Conservation (phyloP, 1,140 invertebrate species). For the Orussus abietinus region DNA sequence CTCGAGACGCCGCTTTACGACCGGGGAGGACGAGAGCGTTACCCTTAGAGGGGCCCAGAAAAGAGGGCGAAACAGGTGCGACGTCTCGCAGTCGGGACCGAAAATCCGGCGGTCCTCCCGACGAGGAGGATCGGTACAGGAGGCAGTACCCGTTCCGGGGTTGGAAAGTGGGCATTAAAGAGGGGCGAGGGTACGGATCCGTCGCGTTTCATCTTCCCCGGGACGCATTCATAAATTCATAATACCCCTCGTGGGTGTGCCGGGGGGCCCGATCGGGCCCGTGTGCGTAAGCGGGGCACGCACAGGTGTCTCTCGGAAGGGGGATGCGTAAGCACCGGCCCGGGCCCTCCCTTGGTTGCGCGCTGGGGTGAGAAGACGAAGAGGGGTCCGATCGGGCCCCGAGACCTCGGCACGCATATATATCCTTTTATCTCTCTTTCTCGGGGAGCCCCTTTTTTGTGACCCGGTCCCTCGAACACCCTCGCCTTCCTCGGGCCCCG, state of each 20-base stretch:
- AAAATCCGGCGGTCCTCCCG: too few relatives aligned
- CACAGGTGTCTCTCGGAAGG: constrained; percentile 7
- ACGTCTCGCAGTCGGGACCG: too few relatives aligned
- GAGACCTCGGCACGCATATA: constrained; percentile 23
- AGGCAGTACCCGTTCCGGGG: too few relatives aligned
- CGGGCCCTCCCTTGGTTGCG: too few relatives aligned
- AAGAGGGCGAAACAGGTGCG: too few relatives aligned
- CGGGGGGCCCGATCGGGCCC: constrained; percentile 14
- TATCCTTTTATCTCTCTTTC: constrained; percentile 21
- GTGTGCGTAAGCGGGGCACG: constrained; percentile 32
- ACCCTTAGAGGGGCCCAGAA: too few relatives aligned
- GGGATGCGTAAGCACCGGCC: constrained; percentile 1
- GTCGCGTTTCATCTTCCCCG: constrained; percentile 1
- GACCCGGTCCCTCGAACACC: constrained; percentile 26
- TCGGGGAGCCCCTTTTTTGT: constrained; percentile 24
- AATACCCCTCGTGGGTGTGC: constrained; percentile 29
- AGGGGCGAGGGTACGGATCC: constrained; percentile 2
- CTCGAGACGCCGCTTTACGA: too few relatives aligned
- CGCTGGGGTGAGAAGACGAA: too few relatives aligned
- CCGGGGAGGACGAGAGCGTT: too few relatives aligned
- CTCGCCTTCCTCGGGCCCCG: constrained; percentile 18
- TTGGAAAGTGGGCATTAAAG: neutral
- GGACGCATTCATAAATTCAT: constrained; percentile 25
- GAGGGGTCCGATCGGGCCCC: too few relatives aligned
- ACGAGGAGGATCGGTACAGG: neutral